Evolutionary conservation across 1,140 invertebrate genomes (phyloP).

Genomic region (Cyphomyrmex costatus): DNA sequence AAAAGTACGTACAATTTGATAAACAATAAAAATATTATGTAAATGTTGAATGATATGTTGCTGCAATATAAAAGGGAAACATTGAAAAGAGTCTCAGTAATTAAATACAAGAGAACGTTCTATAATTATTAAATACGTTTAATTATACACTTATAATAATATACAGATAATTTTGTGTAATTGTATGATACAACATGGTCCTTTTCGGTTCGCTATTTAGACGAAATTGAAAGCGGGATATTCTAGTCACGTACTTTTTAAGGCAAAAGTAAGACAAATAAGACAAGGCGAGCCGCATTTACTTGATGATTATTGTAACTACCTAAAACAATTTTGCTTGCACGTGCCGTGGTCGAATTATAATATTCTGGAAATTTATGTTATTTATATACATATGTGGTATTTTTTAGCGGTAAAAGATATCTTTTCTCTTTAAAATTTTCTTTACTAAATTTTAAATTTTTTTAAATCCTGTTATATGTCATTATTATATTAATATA

Average conservation of each 20-base stretch:
- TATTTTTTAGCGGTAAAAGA: background rate
- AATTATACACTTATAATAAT: background rate
- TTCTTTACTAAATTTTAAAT: background rate
- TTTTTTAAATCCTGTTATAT: background rate
- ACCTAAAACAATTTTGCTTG: conserved; percentile 21
- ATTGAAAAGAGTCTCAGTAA: background rate
- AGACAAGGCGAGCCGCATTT: conserved; percentile 2
- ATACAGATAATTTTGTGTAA: background rate
- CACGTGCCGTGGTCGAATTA: background rate
- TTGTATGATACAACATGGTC: background rate
- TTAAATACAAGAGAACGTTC: background rate
- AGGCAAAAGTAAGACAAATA: conserved; percentile 44
- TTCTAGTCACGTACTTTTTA: conserved; percentile 38
- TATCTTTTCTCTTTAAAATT: background rate
- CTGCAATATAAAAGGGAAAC: background rate
- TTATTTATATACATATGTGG: background rate
- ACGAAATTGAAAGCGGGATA: conserved; percentile 25
- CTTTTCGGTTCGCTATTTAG: background rate
- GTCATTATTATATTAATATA: background rate
- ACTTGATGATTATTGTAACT: conserved; percentile 21
- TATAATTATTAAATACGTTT: conserved; percentile 4
- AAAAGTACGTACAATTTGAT: background rate
- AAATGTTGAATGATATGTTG: background rate
- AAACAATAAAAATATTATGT: background rate
- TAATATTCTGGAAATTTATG: background rate